Evolutionary conservation across 64 coral and sea anemone species (phyloP).

Genomic region (Pachyseris speciosa): DNA sequence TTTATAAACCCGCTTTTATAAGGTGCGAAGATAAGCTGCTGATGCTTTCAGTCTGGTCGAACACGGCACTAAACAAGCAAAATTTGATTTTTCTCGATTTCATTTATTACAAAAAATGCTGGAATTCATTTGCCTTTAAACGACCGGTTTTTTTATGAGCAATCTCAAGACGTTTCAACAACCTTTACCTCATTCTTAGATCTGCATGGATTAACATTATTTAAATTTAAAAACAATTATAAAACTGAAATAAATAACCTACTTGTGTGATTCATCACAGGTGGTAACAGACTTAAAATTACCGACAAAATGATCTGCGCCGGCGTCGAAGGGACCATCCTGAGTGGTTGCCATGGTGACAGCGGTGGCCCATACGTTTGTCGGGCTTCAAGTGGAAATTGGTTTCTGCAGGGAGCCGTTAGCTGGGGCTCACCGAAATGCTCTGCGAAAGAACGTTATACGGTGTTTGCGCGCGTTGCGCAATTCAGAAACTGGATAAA

Average conservation of each 20-base stretch:
- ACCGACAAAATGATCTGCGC: conserved; percentile 82
- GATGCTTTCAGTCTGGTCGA: too few species aligned
- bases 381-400: conserved; percentile 1
- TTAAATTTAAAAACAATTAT: neutral
- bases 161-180: too few species aligned
- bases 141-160: too few species aligned
- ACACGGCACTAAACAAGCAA: too few species aligned
- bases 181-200: too few species aligned
- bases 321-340: conserved; percentile 43
- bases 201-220: too few species aligned
- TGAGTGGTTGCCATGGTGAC: conserved; percentile 82
- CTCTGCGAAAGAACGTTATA: conserved; percentile 12
- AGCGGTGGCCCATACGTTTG: conserved; percentile 75
- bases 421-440: conserved; percentile 58
- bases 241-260: neutral
- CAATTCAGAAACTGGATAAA: conserved; percentile 73
- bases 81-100: too few species aligned
- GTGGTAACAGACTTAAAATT: conserved; percentile 10
- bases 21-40: too few species aligned
- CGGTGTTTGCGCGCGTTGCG: conserved; percentile 74
- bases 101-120: too few species aligned
- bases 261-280: neutral
- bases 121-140: too few species aligned
- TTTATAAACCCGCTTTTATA: too few species aligned
- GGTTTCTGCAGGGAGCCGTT: conserved; percentile 47